Evolutionary conservation across 2,797 vertebrate genomes (phyloP), one percentile per base, ranked within the genome.

Genomic region (Salmo trutta): DNA sequence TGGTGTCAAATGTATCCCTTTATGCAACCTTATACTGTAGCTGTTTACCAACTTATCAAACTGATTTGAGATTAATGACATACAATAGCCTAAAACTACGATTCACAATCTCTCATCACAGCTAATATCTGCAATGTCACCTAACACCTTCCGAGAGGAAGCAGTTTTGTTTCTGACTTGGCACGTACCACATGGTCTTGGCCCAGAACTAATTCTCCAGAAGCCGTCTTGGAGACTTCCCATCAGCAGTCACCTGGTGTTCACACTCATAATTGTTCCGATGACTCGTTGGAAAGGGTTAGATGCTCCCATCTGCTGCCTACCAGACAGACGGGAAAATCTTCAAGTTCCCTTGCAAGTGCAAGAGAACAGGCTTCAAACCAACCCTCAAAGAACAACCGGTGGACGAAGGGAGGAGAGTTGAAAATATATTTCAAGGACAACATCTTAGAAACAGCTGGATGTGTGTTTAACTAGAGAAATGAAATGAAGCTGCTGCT

Each of bases 221-320:
- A 88, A 81, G 82, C 75, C 84, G 84, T 75, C 83, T 75, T 87
- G 81, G 84, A 90, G 81, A 87, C 86, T 88, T 87, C 86, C 89
- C 83, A 88, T 84, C 86, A 91, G 85, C 82, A 84, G 82, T 87
- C 89, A 91, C 85, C 87, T 91, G 89, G 91, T 90, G 89, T 86
- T 89, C 81, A 79, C 76, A 84, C 82, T 91, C 85, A 71, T 93
- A 93, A 94, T 93, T 81, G 89, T 86, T 62, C 72, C 83, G 88
- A 90, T 93, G 92, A 91, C 92, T 92, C 90, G 89, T 88, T 88
- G 86, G 85, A 93, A 89, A 56, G 79, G 86, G 79, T 77, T 76
- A 75, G 74, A 78, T 88, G 91, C 91, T n/a, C 83, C 93, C 91
- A 93, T 94, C 92, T 94, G 92, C 87, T 81, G 79, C 71, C 73